phyloP scores from a whole-genome alignment of 1,140 invertebrate species.

The Cotesia vestalis region DNA sequence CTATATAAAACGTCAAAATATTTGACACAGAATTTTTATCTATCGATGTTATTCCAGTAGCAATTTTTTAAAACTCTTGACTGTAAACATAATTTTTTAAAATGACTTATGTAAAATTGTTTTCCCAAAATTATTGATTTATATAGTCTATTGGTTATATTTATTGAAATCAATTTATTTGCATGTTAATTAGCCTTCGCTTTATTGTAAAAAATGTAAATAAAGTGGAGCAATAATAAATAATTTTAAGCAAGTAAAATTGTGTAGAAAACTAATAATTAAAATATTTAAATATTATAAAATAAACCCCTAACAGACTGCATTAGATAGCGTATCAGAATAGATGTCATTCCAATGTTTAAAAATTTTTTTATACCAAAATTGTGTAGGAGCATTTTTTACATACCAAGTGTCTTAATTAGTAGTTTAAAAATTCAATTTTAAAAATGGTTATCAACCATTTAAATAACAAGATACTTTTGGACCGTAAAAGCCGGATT shows the following conservation, averaged over 20 bases:
- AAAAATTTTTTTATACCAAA: conserved; percentile 48
- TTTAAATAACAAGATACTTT: neutral
- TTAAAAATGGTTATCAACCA: neutral
- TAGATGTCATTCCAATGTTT: conserved; percentile 59
- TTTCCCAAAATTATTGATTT: conserved; percentile 57
- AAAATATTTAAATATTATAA: conserved; percentile 35
- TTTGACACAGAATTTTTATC: no score
- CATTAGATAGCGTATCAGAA: conserved; percentile 49
- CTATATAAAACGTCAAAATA: no score
- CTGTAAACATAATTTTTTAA: conserved; percentile 10
- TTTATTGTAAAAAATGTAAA: conserved; percentile 9
- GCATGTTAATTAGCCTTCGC: conserved; percentile 45
- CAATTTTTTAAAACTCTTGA: no score
- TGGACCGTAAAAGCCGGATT: conserved; percentile 9
- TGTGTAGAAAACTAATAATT: neutral
- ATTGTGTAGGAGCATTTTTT: conserved; percentile 47
- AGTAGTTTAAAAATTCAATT: conserved; percentile 29
- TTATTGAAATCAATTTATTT: conserved; percentile 63
- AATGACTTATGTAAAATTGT: neutral
- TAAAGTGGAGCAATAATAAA: neutral
- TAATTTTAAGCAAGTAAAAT: neutral
- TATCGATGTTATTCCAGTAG: no score
- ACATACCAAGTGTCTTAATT: conserved; percentile 59
- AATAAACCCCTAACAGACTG: conserved; percentile 40
- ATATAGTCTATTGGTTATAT: conserved; percentile 65